Percentiles rank a stretch among this genome's conserved stretches.
These are phyloP conservation scores for Lemur catta DNA, from an alignment of 2,797 vertebrate species.

Conservation along the genomic window DNA sequence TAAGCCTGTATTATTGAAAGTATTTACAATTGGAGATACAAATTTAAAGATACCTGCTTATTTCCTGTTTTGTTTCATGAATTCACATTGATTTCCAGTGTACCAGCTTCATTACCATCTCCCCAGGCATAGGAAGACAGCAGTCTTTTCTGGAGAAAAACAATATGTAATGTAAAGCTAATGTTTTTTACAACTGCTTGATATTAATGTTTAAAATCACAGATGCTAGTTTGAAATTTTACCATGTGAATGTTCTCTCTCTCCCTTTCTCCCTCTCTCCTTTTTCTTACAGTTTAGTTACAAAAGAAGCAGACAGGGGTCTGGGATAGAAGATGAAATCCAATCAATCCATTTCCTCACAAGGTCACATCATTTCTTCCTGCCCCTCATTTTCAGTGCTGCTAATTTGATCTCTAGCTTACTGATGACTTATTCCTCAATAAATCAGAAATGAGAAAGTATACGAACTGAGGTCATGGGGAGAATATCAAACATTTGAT, in stretches of 20 bases:
- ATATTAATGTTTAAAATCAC: slow-evolving; percentile 53
- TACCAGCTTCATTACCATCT: background rate
- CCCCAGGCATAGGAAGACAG: background rate
- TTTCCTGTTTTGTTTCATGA: background rate
- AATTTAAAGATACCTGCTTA: background rate
- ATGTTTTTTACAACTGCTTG: background rate
- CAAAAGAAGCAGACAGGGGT: background rate
- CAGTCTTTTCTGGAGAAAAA: background rate
- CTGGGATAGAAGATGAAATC: background rate
- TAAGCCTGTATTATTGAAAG: background rate
- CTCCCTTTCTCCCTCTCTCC: background rate
- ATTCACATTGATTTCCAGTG: background rate
- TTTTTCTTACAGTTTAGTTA: background rate
- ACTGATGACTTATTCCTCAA: background rate
- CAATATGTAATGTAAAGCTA: background rate
- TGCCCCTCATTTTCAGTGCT: background rate
- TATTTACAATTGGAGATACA: background rate
- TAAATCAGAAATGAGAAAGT: background rate
- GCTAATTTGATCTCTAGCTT: slow-evolving; percentile 32
- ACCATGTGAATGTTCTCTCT: background rate
- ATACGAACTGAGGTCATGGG: background rate
- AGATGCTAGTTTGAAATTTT: background rate
- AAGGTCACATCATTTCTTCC: background rate
- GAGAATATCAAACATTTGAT: background rate
- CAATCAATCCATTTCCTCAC: background rate